These are phyloP conservation scores for Sycophila sp. DNA, from an alignment of 1,140 invertebrate genomes.

Conservation along the genomic window DNA sequence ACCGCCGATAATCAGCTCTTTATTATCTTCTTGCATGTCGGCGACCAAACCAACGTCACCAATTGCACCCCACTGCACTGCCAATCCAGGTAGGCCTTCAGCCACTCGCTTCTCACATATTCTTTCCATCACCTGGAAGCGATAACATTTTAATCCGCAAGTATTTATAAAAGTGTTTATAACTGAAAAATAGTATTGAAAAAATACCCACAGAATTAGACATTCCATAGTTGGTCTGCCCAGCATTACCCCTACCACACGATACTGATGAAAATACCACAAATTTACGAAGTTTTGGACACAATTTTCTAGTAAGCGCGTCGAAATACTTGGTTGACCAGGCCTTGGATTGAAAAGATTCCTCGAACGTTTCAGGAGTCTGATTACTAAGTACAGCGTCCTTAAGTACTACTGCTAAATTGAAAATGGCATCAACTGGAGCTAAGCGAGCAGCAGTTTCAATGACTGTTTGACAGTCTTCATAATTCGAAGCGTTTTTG, in stretches of 20 bases:
- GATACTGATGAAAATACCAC: conserved; percentile 80
- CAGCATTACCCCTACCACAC: conserved; percentile 80
- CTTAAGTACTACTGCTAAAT: conserved; percentile 75
- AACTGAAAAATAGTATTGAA: too few relatives aligned
- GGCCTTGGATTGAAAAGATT: conserved; percentile 66
- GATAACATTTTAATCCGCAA: too few relatives aligned
- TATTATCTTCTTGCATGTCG: conserved; percentile 74
- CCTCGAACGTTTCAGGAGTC: conserved; percentile 62
- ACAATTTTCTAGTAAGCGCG: conserved; percentile 63
- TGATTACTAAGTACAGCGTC: conserved; percentile 68
- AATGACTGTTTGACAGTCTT: conserved; percentile 70
- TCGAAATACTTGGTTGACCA: conserved; percentile 65
- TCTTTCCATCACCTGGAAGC: conserved; percentile 69
- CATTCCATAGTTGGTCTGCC: conserved; percentile 81
- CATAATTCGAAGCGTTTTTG: conserved; percentile 60
- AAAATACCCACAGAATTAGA: conserved; percentile 64
- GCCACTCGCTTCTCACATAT: conserved; percentile 66
- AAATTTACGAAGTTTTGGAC: conserved; percentile 66
- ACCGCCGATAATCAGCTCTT: conserved; percentile 70
- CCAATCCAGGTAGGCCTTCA: conserved; percentile 67
- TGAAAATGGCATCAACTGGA: conserved; percentile 80
- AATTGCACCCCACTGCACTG: conserved; percentile 71
- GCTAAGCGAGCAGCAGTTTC: conserved; percentile 69
- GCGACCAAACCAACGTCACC: conserved; percentile 70
- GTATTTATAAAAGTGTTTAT: too few relatives aligned